Conservation (phyloP, 2,113 vertebrate genomes). For the Aviceda subcristata region DNA sequence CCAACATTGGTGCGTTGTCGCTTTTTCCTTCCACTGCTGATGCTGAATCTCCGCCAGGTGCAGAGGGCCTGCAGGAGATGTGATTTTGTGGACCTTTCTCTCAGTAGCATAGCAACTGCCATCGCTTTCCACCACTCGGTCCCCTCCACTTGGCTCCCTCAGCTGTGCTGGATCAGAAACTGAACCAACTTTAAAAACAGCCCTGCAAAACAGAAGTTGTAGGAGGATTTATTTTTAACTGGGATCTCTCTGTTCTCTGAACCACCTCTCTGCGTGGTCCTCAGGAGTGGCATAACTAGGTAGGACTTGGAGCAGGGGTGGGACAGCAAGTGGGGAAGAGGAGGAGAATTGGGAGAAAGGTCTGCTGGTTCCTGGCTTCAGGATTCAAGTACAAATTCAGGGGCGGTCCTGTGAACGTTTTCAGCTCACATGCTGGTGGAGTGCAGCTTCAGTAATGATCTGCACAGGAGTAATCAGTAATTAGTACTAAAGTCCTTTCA, state of each 20-base stretch:
- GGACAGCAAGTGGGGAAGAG: not conserved
- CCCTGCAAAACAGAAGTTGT: not conserved
- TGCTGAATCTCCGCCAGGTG: not conserved
- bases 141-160: not conserved
- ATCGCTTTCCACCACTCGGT: not conserved
- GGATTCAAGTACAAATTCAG: not conserved
- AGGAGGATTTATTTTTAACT: constrained; percentile 17
- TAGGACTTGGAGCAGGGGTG: not conserved
- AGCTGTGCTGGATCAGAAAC: not conserved
- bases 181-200: not conserved
- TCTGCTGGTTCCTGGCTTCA: not conserved
- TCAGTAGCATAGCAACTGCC: constrained; percentile 33
- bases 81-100: not conserved
- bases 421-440: not conserved
- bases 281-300: not conserved
- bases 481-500: not conserved
- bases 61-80: not conserved
- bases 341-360: not conserved
- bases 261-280: not conserved
- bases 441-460: not conserved
- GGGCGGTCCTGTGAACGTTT: not conserved
- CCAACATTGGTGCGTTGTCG: fast-evolving
- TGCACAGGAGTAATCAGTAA: not conserved
- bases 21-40: not conserved
- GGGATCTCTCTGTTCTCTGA: not conserved